Base-by-base conservation (phyloP, 1,140 invertebrate genomes). In the Megathymus violae region DNA sequence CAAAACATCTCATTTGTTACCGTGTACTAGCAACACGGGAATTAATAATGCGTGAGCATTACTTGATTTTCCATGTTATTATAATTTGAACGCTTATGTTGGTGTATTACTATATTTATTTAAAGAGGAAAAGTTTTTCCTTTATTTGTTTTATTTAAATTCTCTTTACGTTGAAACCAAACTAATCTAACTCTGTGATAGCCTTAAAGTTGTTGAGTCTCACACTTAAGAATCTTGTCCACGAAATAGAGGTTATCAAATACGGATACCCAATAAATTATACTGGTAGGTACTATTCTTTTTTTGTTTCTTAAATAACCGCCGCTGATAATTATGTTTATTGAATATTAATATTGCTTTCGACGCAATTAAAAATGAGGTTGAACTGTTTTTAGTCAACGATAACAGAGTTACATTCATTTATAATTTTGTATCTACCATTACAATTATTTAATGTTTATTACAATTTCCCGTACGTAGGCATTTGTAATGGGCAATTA, bases 331-430 rank as follows among this genome's bases (percentile, higher is more conserved):
- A 83, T 59, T 62, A 65, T 78, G 74, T 76, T 85, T 85, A 85
- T 85, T 85, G 80, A 85, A 83, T 80, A 82, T 85, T 85, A 85
- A 83, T 82, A 78, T 70, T 70, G 64, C 47, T 78, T 71, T 72
- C 69, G 74, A 80, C 82, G 79, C 82, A 80, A 80, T 85, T 79
- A 79, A 76, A 79, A 82, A 67, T 69, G 65, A 74, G 76, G 72
- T 75, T 80, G 71, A 48, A 59, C 61, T 34, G 51, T 62, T 76
- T 69, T 74, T 63, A 36, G 56, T 22, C 41, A 31, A 47, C 14
- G 65, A 62, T 68, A n/a, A 68, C 36, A 10, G 31, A 27, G 44
- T n/a, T 43, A 14, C 16, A 25, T 60, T 48, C 38, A 38, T 41
- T 64, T 31, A 16, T 58, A 13, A 50, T 36, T 25, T 50, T 50